Base-by-base conservation (phyloP, 1,140 invertebrate genomes). In the Plectrocnemia conspersa region DNA sequence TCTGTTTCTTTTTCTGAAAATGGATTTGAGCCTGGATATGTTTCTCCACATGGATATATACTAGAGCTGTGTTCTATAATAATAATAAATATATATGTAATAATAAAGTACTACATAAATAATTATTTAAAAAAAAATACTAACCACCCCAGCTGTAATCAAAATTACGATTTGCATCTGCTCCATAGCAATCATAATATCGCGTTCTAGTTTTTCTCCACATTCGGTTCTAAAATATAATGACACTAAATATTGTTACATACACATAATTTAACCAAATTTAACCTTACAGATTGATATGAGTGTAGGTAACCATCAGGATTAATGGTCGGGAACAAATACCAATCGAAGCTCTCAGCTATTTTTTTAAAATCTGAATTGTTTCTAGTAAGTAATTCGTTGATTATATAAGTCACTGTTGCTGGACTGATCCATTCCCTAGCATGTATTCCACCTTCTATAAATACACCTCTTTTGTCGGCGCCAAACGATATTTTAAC, bases 151-250 rank as follows among this genome's bases (percentile, higher is more conserved):
- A 87, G 35, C 82, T 74, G 61, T 70, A 80, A 19, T 78, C 81
- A 66, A 82, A 88, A 58, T 88, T 88, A 22, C 85, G 72, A 59
- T 88, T 87, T 1, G 79, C 64, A 66, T 88, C 85, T 0, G 78
- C 78, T 15, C 85, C 85, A 2, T 52, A 50, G 32, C 81, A 82
- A 0, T 59, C 58, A 24, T 65, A 65, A 38, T 71, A 63, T 0
- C 66, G 66, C 4, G 75, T 67, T 42, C 82, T 73, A 3, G 81
- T 84, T 65, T 82, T 82, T 2, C 80, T 66, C 80, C 80, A 82
- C n/a, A 80, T 29, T 45, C 81, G 74, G 48, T 77, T 65, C 74
- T 80, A 50, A 41, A 65, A 65, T 47, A 24, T 27, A 47, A 29
- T 29, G 1, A n/a, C 4, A 18, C 6, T 6, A 13, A 29, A 27